A percentile compares a stretch with the other conserved stretches of the same genome.
These are phyloP conservation scores for Cheilosia urbana DNA, from an alignment of 2,888 invertebrate genomes.

Conservation along the genomic window DNA sequence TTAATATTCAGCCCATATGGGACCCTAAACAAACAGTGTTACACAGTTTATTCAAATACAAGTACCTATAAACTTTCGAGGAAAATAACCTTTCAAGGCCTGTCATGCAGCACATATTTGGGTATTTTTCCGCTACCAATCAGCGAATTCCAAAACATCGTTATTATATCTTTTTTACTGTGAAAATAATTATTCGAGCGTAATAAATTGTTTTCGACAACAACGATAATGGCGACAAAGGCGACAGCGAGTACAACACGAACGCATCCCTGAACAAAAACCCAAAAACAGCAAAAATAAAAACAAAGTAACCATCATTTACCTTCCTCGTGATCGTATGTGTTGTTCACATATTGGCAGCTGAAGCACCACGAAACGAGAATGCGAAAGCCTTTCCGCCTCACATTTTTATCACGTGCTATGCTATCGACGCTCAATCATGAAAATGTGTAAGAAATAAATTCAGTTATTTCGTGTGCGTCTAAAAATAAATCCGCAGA, in stretches of 20 bases:
- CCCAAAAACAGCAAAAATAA: background rate
- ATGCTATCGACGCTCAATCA: conserved; percentile 38
- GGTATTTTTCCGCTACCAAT: conserved; percentile 32
- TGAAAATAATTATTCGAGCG: conserved; percentile 45
- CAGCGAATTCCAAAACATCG: conserved; percentile 27
- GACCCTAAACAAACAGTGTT: conserved; percentile 50
- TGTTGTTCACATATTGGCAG: conserved; percentile 50
- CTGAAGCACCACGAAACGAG: background rate
- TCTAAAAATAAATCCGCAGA: conserved; percentile 61
- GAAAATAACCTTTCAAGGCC: conserved; percentile 63
- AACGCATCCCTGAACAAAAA: conserved; percentile 49
- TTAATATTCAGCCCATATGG: conserved; percentile 52
- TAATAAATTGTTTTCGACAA: conserved; percentile 54
- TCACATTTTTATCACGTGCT: conserved; percentile 69
- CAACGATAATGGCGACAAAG: conserved; percentile 34
- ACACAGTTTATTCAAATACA: conserved; percentile 61
- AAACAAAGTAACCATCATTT: conserved; percentile 15
- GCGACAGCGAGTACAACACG: conserved; percentile 36
- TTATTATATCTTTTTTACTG: conserved; percentile 19
- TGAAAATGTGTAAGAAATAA: conserved; percentile 34
- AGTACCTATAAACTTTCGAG: conserved; percentile 29
- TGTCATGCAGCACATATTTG: conserved; percentile 48
- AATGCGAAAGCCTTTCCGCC: conserved; percentile 29
- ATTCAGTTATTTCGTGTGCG: conserved; percentile 49
- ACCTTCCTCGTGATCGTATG: conserved; percentile 11